Conservation (phyloP, 2,113 vertebrate genomes). For the Myiopsitta monachus region DNA sequence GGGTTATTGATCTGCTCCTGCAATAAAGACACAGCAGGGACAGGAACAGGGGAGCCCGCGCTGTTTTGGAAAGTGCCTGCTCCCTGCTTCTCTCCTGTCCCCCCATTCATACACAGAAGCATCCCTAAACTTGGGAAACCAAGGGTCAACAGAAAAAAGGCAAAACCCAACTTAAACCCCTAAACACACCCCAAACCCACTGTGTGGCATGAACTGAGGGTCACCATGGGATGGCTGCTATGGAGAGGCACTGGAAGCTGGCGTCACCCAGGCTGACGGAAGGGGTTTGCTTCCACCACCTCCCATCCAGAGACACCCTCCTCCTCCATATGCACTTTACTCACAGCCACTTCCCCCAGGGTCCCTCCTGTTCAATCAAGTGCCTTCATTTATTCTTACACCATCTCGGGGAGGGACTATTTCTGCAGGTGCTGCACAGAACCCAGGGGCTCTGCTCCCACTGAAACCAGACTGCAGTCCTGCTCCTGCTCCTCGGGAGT, state of each 20-base stretch:
- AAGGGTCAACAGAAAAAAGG: not conserved
- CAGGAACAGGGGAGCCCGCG: rapidly evolving
- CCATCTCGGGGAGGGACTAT: too few relatives aligned
- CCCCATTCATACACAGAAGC: not conserved
- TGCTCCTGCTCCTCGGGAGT: not conserved
- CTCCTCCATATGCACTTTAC: too few relatives aligned
- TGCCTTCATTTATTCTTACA: too few relatives aligned
- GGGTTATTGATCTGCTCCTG: not conserved
- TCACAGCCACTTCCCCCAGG: too few relatives aligned
- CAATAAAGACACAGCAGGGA: rapidly evolving
- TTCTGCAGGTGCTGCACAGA: too few relatives aligned
- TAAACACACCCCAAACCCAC: not conserved
- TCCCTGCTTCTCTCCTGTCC: not conserved
- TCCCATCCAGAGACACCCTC: too few relatives aligned
- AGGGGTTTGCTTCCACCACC: not conserved
- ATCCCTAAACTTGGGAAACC: not conserved
- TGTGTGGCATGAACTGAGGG: not conserved
- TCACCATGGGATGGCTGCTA: not conserved
- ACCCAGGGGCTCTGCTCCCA: not conserved
- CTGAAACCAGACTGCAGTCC: not conserved
- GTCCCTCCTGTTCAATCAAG: too few relatives aligned
- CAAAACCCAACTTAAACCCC: not conserved
- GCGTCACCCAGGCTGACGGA: not conserved
- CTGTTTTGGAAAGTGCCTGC: not conserved
- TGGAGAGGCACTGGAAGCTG: rapidly evolving